These are phyloP conservation scores for Stomatorhinus ivindoensis DNA, from an alignment of 2,113 vertebrate genomes.

Conservation along the genomic window DNA sequence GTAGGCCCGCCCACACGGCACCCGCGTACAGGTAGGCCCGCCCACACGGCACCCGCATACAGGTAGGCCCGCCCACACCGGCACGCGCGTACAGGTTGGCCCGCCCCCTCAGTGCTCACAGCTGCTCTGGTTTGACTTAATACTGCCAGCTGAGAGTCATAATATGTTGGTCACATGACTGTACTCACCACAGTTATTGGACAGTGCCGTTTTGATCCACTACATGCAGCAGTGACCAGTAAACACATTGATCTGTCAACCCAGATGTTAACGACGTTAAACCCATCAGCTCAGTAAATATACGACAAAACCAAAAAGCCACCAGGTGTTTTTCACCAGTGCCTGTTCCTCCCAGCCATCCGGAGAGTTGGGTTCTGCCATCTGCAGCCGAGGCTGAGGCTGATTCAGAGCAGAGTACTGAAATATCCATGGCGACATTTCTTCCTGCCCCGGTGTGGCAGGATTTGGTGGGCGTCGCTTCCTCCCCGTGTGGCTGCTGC, in stretches of 20 bases:
- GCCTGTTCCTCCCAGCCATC: not conserved
- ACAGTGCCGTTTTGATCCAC: not conserved
- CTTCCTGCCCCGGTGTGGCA: not conserved
- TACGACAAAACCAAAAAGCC: not conserved
- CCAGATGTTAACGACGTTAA: not conserved
- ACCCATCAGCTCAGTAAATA: not conserved
- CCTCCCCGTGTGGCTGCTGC: not conserved
- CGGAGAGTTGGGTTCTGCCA: not conserved
- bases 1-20: not conserved
- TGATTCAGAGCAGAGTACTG: not conserved
- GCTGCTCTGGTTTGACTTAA: not conserved
- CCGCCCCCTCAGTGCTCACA: not conserved
- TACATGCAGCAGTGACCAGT: not conserved
- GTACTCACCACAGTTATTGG: not conserved
- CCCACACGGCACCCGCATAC: not conserved
- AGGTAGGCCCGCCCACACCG: not conserved
- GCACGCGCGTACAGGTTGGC: not conserved
- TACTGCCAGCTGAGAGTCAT: not conserved
- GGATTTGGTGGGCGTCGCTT: not conserved
- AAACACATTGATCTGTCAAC: not conserved
- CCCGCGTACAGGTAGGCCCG: not conserved
- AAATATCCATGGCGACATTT: not conserved
- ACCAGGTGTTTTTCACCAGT: not conserved
- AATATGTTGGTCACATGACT: not conserved
- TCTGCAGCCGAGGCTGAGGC: not conserved